Percentiles rank a stretch among this genome's conserved stretches.
Evolutionary conservation across 1,140 invertebrate species (phyloP).

Genomic region (Catajapyx aquilonaris): DNA sequence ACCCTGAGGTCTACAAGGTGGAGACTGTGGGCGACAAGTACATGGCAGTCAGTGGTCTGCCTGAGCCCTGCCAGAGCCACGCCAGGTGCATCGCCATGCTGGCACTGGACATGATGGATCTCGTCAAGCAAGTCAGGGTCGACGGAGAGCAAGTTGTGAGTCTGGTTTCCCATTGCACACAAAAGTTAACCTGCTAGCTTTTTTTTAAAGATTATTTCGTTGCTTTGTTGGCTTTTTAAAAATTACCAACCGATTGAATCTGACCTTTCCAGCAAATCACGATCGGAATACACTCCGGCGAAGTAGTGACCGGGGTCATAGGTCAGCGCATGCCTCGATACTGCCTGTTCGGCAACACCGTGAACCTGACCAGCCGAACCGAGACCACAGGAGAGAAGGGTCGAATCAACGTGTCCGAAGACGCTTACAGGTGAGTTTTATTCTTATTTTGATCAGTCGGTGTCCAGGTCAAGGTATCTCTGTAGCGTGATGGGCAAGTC

Average conservation of each 20-base stretch:
- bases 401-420: slow-evolving; percentile 82
- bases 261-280: slow-evolving; percentile 38
- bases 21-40: slow-evolving; percentile 99
- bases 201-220: slow-evolving; percentile 1
- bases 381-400: slow-evolving; percentile 84
- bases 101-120: slow-evolving; percentile 90
- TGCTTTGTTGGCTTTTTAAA: neutral
- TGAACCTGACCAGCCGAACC: slow-evolving; percentile 83
- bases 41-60: slow-evolving; percentile 94
- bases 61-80: slow-evolving; percentile 75
- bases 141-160: slow-evolving; percentile 69
- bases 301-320: slow-evolving; percentile 90
- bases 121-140: slow-evolving; percentile 62
- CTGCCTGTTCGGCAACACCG: slow-evolving; percentile 90
- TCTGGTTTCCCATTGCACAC: too few species aligned
- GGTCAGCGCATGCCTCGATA: slow-evolving; percentile 94
- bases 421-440: slow-evolving; percentile 61
- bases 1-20: slow-evolving; percentile 91
- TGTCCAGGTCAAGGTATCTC: slow-evolving; percentile 45
- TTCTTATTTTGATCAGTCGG: slow-evolving; percentile 26
- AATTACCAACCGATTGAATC: neutral
- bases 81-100: slow-evolving; percentile 80
- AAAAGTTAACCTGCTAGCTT: too few species aligned
- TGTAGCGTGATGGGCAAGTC: slow-evolving; percentile 36
- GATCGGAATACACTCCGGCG: slow-evolving; percentile 88